Evolutionary conservation across 2,797 vertebrate genomes (phyloP).

Genomic region (Sebastes cheni): DNA sequence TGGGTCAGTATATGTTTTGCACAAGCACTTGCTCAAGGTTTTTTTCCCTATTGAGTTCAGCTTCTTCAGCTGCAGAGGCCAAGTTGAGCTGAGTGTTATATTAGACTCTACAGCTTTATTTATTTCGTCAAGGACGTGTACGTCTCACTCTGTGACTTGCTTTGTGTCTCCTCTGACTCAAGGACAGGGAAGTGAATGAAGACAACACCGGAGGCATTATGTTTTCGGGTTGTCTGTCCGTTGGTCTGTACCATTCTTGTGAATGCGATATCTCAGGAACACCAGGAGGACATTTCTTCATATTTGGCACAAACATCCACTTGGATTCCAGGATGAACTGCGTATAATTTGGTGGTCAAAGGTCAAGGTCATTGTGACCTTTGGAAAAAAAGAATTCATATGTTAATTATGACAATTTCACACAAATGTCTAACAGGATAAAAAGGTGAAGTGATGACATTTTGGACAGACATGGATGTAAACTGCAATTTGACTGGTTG

Average conservation of each 20-base stretch:
- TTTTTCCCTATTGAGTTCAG: background rate
- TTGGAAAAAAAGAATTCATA: too few species aligned
- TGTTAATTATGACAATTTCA: too few species aligned
- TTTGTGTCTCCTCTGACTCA: background rate
- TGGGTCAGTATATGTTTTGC: background rate
- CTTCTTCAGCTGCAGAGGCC: background rate
- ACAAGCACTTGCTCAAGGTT: background rate
- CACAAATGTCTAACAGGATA: background rate
- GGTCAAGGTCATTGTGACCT: too few species aligned
- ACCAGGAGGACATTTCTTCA: too few species aligned
- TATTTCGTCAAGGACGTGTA: background rate
- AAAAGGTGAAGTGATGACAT: background rate
- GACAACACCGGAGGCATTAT: background rate
- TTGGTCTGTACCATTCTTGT: too few species aligned
- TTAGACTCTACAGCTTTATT: conserved; percentile 2
- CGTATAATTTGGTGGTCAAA: too few species aligned
- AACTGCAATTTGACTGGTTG: background rate
- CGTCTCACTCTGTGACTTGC: background rate
- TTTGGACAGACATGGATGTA: background rate
- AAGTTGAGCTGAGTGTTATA: background rate
- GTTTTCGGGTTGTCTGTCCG: background rate
- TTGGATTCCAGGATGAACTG: too few species aligned
- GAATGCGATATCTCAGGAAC: too few species aligned
- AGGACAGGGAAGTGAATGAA: background rate
- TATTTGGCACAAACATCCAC: too few species aligned